Evolutionary conservation across 2,888 invertebrate genomes (phyloP), one percentile per base, ranked within the genome.

Genomic region (Rhagonycha lutea): DNA sequence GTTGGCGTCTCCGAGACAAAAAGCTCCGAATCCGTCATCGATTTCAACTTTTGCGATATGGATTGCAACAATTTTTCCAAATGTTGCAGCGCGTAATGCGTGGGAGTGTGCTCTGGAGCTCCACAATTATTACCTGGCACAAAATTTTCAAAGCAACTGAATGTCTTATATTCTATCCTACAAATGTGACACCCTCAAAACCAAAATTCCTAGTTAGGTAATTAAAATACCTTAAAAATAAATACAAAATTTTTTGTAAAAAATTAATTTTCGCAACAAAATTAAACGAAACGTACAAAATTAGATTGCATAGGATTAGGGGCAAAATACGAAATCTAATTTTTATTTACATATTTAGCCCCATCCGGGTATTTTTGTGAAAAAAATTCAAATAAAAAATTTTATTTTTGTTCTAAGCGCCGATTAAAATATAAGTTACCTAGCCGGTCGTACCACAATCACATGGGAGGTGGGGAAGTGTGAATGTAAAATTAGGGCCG

Each of bases 71-170:
- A 85, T 84, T 90, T 90, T 85, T 93, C 91, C 69, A 97, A 88
- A 85, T 97, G 96, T 72, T 90, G 90, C 78, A 96, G 88, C 5
- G 95, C 93, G 82, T 91, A 90, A 86, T 93, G 92, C 81, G 92
- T 92, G 11, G 92, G 91, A n/a, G 91, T 91, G 86, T 95, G 95
- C 79, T 92, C 92, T 3, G 97, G 97, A 14, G 93, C 92, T n/a
- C 96, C 96, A 76, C 93, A 93, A 85, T 93, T 92, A 88, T 93
- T 93, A 82, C 94, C 92, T 26, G 92, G 91, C 72, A 97, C 95
- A 88, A 97, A 97, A 89, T 97, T 97, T 87, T 95, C 94, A 86
- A 93, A 97, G 85, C 96, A 95, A 85, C 94, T 95, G 88, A 95
- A 96, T 74, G 94, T 95, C 84, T 94, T 93, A 83, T 93, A 92